Percentiles rank a stretch among this genome's conserved stretches.
Conservation (phyloP, 37 sponge, comb jelly and placozoan species). For the Beroe forskalii region DNA sequence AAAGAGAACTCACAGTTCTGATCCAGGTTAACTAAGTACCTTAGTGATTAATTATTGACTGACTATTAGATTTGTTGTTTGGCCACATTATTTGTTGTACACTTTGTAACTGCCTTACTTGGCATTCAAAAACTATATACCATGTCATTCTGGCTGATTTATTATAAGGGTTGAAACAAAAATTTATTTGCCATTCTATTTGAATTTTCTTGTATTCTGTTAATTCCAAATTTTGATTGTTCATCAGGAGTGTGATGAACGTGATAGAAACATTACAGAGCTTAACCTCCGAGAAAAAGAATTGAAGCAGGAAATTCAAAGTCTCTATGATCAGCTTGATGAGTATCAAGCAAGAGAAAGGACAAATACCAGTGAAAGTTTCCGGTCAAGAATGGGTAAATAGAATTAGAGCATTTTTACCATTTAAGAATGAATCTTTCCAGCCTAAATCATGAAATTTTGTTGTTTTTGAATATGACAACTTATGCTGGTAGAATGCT, state of each 20-base stretch:
- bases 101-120: too few relatives aligned
- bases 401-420: too few relatives aligned
- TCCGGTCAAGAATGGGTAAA: constrained; percentile 31
- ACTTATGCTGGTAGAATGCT: too few relatives aligned
- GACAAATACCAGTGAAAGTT: constrained; percentile 15
- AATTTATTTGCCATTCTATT: too few relatives aligned
- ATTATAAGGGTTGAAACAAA: too few relatives aligned
- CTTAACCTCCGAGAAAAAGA: constrained; percentile 25
- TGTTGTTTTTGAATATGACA: too few relatives aligned
- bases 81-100: background rate
- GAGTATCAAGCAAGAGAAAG: constrained; percentile 10
- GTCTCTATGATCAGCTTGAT: constrained; percentile 51
- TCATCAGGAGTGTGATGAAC: constrained; percentile 53
- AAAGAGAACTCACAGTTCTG: constrained; percentile 1
- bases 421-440: background rate
- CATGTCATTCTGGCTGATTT: too few relatives aligned
- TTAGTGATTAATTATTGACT: background rate
- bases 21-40: constrained; percentile 4
- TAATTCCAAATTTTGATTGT: too few relatives aligned
- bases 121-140: too few relatives aligned
- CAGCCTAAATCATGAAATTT: background rate
- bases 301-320: constrained; percentile 55
- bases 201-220: too few relatives aligned
- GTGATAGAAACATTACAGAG: constrained; percentile 54
- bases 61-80: background rate